A percentile compares a stretch with the other conserved stretches of the same genome.
These are phyloP conservation scores for Phymorhynchus buccinoides DNA, from an alignment of 1,140 invertebrate genomes.

Conservation along the genomic window DNA sequence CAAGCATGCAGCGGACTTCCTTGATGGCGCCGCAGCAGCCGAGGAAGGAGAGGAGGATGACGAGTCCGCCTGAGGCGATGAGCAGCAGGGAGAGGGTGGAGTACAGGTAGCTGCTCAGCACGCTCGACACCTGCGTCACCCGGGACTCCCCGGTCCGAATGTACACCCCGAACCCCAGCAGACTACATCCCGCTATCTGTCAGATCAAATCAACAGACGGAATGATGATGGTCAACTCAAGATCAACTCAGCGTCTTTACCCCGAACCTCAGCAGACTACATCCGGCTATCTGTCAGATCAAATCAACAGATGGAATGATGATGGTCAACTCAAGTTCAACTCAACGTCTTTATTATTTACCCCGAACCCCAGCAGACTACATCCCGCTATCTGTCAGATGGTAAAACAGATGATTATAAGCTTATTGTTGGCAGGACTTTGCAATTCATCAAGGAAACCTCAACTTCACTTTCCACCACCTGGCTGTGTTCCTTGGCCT, in stretches of 20 bases:
- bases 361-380: conserved; percentile 60
- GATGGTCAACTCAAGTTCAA: no score
- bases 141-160: conserved; percentile 51
- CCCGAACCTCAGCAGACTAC: conserved; percentile 60
- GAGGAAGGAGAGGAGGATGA: conserved; percentile 62
- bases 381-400: conserved; percentile 63
- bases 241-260: no score
- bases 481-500: no score
- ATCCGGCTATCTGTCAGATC: conserved; percentile 64
- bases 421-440: no score
- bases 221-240: no score
- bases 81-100: conserved; percentile 53
- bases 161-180: conserved; percentile 64
- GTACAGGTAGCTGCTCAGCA: conserved; percentile 55
- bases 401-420: no score
- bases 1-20: conserved; percentile 65
- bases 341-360: no score
- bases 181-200: conserved; percentile 60
- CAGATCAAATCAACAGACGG: no score
- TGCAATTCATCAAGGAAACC: no score
- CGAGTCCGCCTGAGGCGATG: conserved; percentile 56
- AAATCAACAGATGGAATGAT: no score
- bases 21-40: conserved; percentile 68
- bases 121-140: conserved; percentile 50
- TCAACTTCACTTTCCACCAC: no score